A percentile compares a stretch with the other conserved stretches of the same genome.
Evolutionary conservation across 1,140 invertebrate genomes (phyloP).

Genomic region (Daktulosphaira vitifoliae): DNA sequence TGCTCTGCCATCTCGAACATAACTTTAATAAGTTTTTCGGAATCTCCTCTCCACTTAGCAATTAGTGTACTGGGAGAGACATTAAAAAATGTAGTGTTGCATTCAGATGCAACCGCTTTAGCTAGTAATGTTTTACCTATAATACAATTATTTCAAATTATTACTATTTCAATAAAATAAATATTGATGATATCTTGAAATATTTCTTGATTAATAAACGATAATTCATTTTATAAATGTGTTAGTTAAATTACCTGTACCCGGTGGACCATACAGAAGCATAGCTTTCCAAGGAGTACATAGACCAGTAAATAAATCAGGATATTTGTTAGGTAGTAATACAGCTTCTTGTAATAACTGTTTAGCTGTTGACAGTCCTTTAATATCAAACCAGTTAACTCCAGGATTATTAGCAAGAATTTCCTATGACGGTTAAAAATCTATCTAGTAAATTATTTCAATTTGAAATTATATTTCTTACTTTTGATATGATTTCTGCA

Average conservation of each 20-base stretch:
- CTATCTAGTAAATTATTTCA: no score
- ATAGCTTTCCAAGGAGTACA: slow-evolving; percentile 71
- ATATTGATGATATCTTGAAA: not conserved
- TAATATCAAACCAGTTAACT: slow-evolving; percentile 62
- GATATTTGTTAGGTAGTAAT: slow-evolving; percentile 76
- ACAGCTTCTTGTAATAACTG: slow-evolving; percentile 79
- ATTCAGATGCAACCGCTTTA: slow-evolving; percentile 76
- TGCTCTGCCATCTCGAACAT: slow-evolving; percentile 82
- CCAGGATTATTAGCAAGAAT: slow-evolving; percentile 55
- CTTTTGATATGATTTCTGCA: slow-evolving; percentile 49
- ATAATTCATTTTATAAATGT: not conserved
- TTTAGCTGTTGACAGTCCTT: slow-evolving; percentile 70
- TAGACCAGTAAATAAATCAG: slow-evolving; percentile 68
- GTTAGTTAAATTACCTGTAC: slow-evolving; percentile 44
- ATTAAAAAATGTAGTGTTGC: slow-evolving; percentile 82
- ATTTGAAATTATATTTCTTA: slow-evolving; percentile 36
- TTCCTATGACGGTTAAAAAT: slow-evolving; percentile 46
- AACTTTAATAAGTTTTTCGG: slow-evolving; percentile 81
- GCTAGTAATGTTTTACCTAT: slow-evolving; percentile 80
- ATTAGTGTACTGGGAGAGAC: slow-evolving; percentile 78
- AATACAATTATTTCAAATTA: not conserved
- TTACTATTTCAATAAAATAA: not conserved
- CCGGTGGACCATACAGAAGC: slow-evolving; percentile 74
- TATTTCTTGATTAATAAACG: not conserved
- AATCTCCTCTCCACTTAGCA: slow-evolving; percentile 91